Evolutionary conservation across 2,888 invertebrate species (phyloP), one percentile per base, ranked within the genome.

Genomic region (Serrognathus titanus): DNA sequence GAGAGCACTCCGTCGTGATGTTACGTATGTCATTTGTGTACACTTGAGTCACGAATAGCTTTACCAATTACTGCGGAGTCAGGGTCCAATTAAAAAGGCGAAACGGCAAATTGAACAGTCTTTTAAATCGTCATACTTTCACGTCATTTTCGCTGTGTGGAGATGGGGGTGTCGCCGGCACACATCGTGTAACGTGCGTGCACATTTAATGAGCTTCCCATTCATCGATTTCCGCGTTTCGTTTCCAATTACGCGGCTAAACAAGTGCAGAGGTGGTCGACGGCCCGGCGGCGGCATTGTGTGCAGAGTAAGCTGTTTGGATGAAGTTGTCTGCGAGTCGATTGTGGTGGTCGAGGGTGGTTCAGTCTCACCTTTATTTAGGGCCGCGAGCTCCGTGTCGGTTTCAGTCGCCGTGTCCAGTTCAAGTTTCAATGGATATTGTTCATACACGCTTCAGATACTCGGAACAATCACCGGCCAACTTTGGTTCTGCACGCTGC

Each of bases 381-480:
- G 43, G 43, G 9, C 43, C 43, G 43, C 43, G 43, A 20, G 43
- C 43, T 10, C 43, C 43, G 43, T 43, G 43, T 54, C 31, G 54
- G 54, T 54, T 58, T 58, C 61, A 58, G 57, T 61, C 66, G 66
- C 67, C 64, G 51, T 62, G 65, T 64, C 65, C 69, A 62, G 63
- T 60, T 62, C 58, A 59, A 69, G 67, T 69, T 70, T 69, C 65
- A 69, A 69, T 70, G 67, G 64, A 65, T 61, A 71, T 71, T 71
- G 71, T 71, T 71, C 66, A 63, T 65, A 68, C 69, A 71, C 69
- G 71, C 69, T 71, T 70, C 71, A 71, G 69, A 71, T 70, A 69
- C 69, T 71, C 66, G 67, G 63, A 70, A 70, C 71, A 70, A 71
- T 70, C 68, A 63, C 62, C 43, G 53, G 66, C 68, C 62, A 71